Evolutionary conservation across 1,140 invertebrate species (phyloP).

Genomic region (Heliothis subflexa): DNA sequence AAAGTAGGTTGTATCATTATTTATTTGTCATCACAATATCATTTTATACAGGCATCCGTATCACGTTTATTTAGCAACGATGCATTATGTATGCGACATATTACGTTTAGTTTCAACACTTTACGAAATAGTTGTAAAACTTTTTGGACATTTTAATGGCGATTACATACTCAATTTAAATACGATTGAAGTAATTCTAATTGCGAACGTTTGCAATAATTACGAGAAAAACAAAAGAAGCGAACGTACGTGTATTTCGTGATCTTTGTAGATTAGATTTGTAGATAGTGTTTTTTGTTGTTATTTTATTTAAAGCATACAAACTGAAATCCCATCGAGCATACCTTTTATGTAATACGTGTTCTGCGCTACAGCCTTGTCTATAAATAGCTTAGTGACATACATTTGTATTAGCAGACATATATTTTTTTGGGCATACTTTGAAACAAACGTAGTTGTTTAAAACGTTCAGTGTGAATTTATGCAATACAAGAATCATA

Average conservation of each 20-base stretch:
- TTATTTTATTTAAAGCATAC: too few species aligned
- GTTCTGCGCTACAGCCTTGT: too few species aligned
- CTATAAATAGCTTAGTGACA: too few species aligned
- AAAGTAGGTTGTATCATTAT: neutral
- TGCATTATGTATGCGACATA: constrained; percentile 21
- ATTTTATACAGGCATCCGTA: constrained; percentile 10
- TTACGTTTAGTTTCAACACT: constrained; percentile 8
- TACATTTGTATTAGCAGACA: too few species aligned
- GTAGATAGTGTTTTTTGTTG: too few species aligned
- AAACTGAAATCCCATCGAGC: too few species aligned
- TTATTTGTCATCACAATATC: constrained; percentile 20
- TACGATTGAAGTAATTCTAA: constrained; percentile 4
- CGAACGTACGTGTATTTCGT: neutral
- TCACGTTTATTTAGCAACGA: constrained; percentile 29
- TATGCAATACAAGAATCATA: too few species aligned
- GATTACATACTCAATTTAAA: constrained; percentile 8
- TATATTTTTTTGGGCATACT: too few species aligned
- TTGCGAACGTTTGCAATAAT: constrained; percentile 25
- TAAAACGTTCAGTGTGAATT: too few species aligned
- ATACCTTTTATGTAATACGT: too few species aligned
- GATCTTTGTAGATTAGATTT: neutral
- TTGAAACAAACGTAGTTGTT: too few species aligned
- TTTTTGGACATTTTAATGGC: constrained; percentile 12
- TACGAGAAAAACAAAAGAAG: constrained; percentile 14
- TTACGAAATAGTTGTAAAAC: neutral